Evolutionary conservation across 2,797 vertebrate genomes (phyloP).

Genomic region (Cheirogaleus major): DNA sequence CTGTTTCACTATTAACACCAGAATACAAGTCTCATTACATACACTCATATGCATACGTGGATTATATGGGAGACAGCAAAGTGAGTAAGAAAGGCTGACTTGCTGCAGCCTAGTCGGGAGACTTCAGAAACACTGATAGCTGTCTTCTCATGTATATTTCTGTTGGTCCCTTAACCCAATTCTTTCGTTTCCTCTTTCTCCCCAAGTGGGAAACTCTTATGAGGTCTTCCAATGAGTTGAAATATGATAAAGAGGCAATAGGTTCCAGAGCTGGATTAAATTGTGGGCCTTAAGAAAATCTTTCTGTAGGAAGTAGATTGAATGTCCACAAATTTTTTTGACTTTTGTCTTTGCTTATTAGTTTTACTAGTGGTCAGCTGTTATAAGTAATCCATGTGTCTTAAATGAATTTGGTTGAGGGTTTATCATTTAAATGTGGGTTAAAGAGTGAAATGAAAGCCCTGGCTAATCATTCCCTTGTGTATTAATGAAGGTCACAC

Average conservation of each 20-base stretch:
- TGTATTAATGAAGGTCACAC: background rate
- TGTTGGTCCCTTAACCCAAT: background rate
- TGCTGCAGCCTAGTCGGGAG: background rate
- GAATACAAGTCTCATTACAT: background rate
- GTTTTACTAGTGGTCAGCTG: background rate
- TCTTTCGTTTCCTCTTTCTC: background rate
- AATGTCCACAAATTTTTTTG: background rate
- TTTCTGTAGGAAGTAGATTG: background rate
- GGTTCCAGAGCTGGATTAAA: background rate
- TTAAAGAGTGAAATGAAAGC: background rate
- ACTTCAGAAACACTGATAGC: background rate
- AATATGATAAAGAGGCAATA: background rate
- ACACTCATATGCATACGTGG: background rate
- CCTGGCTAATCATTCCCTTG: background rate
- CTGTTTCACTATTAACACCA: background rate
- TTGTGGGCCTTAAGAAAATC: background rate
- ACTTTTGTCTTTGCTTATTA: background rate
- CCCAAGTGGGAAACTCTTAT: background rate
- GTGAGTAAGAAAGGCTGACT: background rate
- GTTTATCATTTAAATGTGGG: background rate
- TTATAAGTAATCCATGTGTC: background rate
- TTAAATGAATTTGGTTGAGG: background rate
- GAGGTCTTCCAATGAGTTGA: background rate
- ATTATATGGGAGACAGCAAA: background rate
- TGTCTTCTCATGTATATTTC: background rate